These are phyloP conservation scores for Yponomeuta evonymella DNA, from an alignment of 2,888 invertebrate genomes.

Conservation along the genomic window DNA sequence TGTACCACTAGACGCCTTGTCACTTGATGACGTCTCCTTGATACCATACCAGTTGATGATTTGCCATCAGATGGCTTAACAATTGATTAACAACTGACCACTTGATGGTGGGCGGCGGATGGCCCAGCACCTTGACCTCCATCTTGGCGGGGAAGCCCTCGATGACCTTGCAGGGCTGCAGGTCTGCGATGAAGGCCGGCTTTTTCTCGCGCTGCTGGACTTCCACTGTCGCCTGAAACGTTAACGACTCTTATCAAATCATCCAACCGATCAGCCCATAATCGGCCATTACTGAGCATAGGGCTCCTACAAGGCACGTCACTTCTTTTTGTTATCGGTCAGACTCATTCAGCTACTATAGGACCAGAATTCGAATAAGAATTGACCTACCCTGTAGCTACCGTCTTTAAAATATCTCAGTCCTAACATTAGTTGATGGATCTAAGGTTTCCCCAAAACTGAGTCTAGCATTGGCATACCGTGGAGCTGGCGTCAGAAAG, in stretches of 20 bases:
- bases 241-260: background rate
- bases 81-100: conserved; percentile 71
- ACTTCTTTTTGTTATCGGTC: too few species aligned
- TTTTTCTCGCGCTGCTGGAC: conserved; percentile 83
- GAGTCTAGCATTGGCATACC: conserved; percentile 4
- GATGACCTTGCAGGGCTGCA: conserved; percentile 84
- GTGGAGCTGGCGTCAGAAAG: conserved; percentile 83
- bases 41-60: too few species aligned
- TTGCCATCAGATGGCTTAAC: too few species aligned
- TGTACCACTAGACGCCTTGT: too few species aligned
- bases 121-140: conserved; percentile 86
- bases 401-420: background rate
- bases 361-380: too few species aligned
- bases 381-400: too few species aligned
- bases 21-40: too few species aligned
- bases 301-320: too few species aligned
- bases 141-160: conserved; percentile 90
- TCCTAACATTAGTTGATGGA: background rate
- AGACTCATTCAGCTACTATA: too few species aligned
- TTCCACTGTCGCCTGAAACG: conserved; percentile 49
- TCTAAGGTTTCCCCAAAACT: too few species aligned
- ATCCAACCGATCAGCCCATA: too few species aligned
- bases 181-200: conserved; percentile 83
- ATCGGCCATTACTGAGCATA: too few species aligned
- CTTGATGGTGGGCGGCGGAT: conserved; percentile 84